Conservation (phyloP, 2,888 invertebrate species). For the Chaetogeoica ovagalla region DNA sequence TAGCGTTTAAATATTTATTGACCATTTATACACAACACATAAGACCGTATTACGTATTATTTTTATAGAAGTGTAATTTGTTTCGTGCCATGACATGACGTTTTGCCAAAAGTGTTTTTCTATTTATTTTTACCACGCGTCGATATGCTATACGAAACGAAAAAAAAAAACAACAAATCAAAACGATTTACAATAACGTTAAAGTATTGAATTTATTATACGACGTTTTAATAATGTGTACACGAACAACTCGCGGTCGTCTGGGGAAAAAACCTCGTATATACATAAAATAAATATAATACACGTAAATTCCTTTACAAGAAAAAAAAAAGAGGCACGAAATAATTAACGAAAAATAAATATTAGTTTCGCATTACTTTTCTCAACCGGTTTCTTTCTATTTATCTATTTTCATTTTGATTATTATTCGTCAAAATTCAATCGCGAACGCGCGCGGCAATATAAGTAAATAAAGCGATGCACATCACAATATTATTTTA, state of each 20-base stretch:
- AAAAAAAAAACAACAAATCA: neutral
- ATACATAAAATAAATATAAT: neutral
- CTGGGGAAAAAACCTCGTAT: no score
- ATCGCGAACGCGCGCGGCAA: neutral
- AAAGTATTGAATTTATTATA: neutral
- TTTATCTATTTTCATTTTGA: no score
- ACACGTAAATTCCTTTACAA: neutral
- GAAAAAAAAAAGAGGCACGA: no score
- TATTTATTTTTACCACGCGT: neutral
- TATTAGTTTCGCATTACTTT: no score
- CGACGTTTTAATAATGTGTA: no score
- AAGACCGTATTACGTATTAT: no score
- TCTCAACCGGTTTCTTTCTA: neutral
- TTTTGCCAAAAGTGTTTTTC: neutral
- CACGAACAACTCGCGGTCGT: no score
- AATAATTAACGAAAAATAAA: neutral
- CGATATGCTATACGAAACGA: neutral
- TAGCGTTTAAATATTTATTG: neutral
- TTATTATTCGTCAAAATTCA: neutral
- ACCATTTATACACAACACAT: neutral
- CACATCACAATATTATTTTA: no score
- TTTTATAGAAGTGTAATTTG: neutral
- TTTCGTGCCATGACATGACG: neutral
- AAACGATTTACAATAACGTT: no score
- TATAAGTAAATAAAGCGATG: no score